A percentile compares a stretch with the other conserved stretches of the same genome.
These are phyloP conservation scores for Epiperipatus broadwayi DNA, from an alignment of 2,888 invertebrate species.

Conservation along the genomic window DNA sequence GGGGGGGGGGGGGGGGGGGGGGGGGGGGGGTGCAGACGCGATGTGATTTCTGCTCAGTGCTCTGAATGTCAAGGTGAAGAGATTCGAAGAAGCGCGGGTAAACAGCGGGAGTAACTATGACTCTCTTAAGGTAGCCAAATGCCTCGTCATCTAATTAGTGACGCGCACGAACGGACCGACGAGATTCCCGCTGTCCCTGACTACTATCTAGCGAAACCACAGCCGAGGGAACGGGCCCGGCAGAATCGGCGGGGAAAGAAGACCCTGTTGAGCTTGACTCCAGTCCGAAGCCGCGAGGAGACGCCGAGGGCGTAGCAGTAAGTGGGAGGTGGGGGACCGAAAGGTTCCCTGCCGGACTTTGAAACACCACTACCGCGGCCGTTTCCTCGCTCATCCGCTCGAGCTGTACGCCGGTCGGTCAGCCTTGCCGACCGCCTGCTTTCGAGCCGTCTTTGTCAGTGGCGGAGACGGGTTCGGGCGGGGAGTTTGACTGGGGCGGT, in stretches of 20 bases:
- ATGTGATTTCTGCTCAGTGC: constrained; percentile 50
- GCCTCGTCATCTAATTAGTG: constrained; percentile 42
- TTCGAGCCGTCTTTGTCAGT: too few relatives aligned
- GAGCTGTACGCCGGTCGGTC: too few relatives aligned
- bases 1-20: too few relatives aligned
- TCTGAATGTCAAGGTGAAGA: constrained; percentile 45
- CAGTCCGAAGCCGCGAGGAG: too few relatives aligned
- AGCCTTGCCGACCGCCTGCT: too few relatives aligned
- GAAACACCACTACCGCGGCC: too few relatives aligned
- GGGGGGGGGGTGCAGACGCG: constrained; percentile 29
- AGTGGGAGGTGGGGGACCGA: too few relatives aligned
- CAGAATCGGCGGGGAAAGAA: constrained; percentile 49
- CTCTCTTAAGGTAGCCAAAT: constrained; percentile 35
- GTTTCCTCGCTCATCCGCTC: too few relatives aligned
- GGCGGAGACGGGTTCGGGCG: constrained; percentile 41
- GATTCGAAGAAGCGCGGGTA: constrained; percentile 42
- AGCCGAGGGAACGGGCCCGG: constrained; percentile 47
- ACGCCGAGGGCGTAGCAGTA: too few relatives aligned
- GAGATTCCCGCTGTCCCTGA: constrained; percentile 39
- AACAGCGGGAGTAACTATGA: constrained; percentile 36
- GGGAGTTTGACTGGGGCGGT: constrained; percentile 47
- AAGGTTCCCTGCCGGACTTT: too few relatives aligned
- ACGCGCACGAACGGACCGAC: constrained; percentile 43
- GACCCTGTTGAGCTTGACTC: constrained; percentile 38
- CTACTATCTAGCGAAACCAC: constrained; percentile 35